phyloP scores from a whole-genome alignment of 2,888 invertebrate species.

The Eilema caniola region DNA sequence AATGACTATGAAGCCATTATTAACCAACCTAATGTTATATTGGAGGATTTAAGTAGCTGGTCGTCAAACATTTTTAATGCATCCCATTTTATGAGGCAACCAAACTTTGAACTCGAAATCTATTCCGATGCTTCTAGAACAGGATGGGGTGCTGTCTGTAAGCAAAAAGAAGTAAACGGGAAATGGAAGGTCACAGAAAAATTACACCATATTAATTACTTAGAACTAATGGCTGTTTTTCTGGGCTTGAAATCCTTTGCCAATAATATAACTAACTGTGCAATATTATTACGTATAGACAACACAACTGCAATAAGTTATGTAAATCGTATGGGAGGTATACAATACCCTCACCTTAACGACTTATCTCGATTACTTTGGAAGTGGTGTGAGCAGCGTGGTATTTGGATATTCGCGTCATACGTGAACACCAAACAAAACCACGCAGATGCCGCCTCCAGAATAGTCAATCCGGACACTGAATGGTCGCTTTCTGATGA shows the following conservation, averaged over 20 bases:
- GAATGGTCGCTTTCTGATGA: background rate
- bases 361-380: background rate
- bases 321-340: background rate
- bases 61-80: background rate
- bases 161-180: background rate
- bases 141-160: slow-evolving; percentile 3
- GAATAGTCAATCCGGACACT: background rate
- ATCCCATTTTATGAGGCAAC: background rate
- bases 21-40: background rate
- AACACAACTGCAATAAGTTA: background rate
- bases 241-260: background rate
- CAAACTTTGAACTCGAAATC: background rate
- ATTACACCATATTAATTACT: background rate
- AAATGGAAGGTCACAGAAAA: background rate
- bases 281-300: slow-evolving; percentile 4
- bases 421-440: background rate
- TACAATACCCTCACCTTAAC: background rate
- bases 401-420: background rate
- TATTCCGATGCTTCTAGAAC: background rate
- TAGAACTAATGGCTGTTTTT: background rate
- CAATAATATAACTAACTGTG: background rate
- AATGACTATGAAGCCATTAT: background rate
- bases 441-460: background rate
- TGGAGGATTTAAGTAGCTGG: background rate
- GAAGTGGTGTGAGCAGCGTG: background rate